phyloP scores from a whole-genome alignment of 2,888 invertebrate genomes.

The Liopterus haemorrhoidalis region DNA sequence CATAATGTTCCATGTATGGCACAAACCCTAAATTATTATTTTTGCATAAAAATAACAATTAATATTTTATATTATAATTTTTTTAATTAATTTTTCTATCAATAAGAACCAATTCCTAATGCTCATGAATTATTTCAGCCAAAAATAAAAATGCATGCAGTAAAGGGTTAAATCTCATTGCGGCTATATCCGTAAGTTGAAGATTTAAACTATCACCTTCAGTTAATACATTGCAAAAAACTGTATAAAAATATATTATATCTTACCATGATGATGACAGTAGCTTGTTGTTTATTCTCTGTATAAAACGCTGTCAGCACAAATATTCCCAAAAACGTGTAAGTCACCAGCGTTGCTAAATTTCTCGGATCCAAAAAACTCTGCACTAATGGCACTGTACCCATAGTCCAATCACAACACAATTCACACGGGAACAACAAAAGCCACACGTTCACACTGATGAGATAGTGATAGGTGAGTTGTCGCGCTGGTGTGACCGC shows the following conservation, averaged over 20 bases:
- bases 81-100: too few species aligned
- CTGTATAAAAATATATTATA: not conserved
- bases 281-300: slow-evolving; percentile 57
- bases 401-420: slow-evolving; percentile 99
- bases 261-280: slow-evolving; percentile 63
- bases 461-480: slow-evolving; percentile 87
- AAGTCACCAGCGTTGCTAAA: slow-evolving; percentile 67
- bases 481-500: slow-evolving; percentile 77
- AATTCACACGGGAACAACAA: slow-evolving; percentile 82
- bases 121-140: too few species aligned
- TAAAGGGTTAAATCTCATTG: too few species aligned
- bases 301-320: slow-evolving; percentile 53
- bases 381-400: slow-evolving; percentile 80
- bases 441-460: slow-evolving; percentile 86
- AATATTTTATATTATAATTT: too few species aligned
- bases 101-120: too few species aligned
- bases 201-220: not conserved
- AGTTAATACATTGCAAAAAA: not conserved
- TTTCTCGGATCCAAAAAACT: slow-evolving; percentile 76
- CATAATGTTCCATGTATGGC: too few species aligned
- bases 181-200: not conserved
- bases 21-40: too few species aligned
- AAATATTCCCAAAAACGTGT: slow-evolving; percentile 55
- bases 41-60: too few species aligned
- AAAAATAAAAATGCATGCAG: too few species aligned